These are phyloP conservation scores for Lepidocyrtinus sp. DNA, from an alignment of 2,888 invertebrate genomes.

Conservation along the genomic window DNA sequence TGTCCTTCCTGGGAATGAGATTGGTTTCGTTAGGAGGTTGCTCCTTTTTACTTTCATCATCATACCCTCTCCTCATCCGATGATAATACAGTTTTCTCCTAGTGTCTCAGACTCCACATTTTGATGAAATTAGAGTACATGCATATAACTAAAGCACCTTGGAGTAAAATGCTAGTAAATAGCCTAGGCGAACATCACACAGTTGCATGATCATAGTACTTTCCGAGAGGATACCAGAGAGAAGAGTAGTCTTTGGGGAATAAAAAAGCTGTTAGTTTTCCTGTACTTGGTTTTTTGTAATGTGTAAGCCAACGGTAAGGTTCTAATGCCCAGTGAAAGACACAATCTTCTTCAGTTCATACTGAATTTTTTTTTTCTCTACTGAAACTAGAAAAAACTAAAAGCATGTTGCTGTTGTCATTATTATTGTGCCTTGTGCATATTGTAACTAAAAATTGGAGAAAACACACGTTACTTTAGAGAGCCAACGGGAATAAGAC, in stretches of 20 bases:
- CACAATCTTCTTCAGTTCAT: background rate
- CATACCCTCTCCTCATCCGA: slow-evolving; percentile 10
- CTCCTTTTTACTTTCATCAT: slow-evolving; percentile 28
- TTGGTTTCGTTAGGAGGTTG: slow-evolving; percentile 28
- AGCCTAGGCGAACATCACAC: background rate
- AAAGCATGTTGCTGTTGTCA: slow-evolving; percentile 34
- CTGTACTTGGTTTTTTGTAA: slow-evolving; percentile 25
- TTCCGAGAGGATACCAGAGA: slow-evolving; percentile 38
- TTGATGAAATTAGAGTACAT: slow-evolving; percentile 60
- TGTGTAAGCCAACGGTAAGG: background rate
- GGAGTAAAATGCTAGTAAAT: background rate
- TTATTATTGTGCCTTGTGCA: slow-evolving; percentile 38
- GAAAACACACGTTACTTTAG: background rate
- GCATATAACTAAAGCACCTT: background rate
- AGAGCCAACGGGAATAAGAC: background rate
- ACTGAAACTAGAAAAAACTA: slow-evolving; percentile 9
- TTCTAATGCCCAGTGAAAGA: too few species aligned
- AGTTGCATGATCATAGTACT: background rate
- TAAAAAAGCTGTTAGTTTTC: slow-evolving; percentile 60
- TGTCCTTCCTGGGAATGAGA: slow-evolving; percentile 24
- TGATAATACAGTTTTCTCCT: slow-evolving; percentile 32
- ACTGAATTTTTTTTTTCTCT: slow-evolving; percentile 3
- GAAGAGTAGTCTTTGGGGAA: slow-evolving; percentile 57
- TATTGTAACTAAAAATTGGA: slow-evolving; percentile 2
- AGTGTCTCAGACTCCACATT: slow-evolving; percentile 45